Conservation (phyloP, 2,113 vertebrate species). For the Scalopus aquaticus region DNA sequence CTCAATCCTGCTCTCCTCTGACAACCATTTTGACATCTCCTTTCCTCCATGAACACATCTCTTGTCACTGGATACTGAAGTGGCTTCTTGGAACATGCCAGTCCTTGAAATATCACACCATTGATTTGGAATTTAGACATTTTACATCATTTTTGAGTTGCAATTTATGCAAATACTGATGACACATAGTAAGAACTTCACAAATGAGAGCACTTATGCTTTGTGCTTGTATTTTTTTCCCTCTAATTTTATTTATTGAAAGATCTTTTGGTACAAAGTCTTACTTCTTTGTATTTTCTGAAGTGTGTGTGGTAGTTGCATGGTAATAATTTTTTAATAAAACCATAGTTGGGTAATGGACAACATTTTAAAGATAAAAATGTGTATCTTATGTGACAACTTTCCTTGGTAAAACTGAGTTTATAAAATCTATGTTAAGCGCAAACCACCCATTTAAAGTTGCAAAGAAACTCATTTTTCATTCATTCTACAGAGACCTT, state of each 20-base stretch:
- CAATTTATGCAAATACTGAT: background rate
- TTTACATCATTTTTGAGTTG: background rate
- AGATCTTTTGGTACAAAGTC: background rate
- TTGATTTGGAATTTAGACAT: background rate
- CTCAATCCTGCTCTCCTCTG: background rate
- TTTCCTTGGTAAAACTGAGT: background rate
- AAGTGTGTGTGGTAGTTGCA: background rate
- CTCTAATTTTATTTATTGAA: background rate
- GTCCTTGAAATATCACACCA: background rate
- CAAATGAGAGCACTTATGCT: background rate
- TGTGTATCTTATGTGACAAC: background rate
- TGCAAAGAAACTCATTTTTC: background rate
- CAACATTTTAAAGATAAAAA: conserved; percentile 13
- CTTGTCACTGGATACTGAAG: background rate
- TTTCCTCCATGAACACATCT: background rate
- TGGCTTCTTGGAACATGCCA: background rate
- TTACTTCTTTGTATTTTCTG: background rate
- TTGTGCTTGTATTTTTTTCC: conserved; percentile 18
- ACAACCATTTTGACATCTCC: background rate
- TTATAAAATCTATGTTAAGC: background rate
- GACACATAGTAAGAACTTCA: background rate
- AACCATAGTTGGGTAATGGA: background rate
- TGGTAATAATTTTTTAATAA: background rate
- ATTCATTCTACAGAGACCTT: conserved; percentile 66
- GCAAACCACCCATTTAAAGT: background rate